Percentiles rank a stretch among this genome's conserved stretches.
Conservation (phyloP, 2,113 vertebrate genomes). For the Rhinichthys klamathensis region DNA sequence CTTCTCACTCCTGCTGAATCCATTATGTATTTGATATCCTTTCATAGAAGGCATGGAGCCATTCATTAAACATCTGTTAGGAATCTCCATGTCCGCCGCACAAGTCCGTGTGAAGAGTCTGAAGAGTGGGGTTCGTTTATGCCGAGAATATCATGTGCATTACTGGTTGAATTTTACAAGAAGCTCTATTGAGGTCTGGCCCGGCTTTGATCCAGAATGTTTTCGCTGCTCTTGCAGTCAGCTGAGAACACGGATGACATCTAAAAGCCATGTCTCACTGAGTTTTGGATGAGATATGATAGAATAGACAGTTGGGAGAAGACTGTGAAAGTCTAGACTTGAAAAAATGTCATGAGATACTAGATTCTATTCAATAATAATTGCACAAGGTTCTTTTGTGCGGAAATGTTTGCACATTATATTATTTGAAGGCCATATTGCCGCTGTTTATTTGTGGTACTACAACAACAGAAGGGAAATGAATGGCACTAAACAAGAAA, state of each 20-base stretch:
- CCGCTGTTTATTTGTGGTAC: background rate
- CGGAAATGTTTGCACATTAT: background rate
- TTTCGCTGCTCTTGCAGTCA: constrained; percentile 29
- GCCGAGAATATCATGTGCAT: constrained; percentile 18
- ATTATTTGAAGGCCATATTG: background rate
- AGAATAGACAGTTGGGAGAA: background rate
- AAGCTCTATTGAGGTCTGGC: constrained; percentile 28
- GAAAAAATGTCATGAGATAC: background rate
- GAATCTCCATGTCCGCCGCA: constrained; percentile 2
- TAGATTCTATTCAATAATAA: background rate
- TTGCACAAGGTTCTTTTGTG: background rate
- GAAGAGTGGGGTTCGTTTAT: constrained; percentile 25
- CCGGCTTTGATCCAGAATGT: constrained; percentile 14
- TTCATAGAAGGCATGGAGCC: constrained; percentile 43
- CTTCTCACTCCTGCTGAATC: constrained; percentile 31
- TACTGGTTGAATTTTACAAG: constrained; percentile 22
- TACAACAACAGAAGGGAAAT: background rate
- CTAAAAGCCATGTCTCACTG: background rate
- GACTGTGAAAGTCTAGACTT: background rate
- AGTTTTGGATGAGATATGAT: background rate
- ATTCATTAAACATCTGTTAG: constrained; percentile 60
- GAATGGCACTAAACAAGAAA: background rate
- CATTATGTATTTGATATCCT: constrained; percentile 54
- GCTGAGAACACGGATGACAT: constrained; percentile 14
- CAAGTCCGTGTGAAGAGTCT: constrained; percentile 18